A percentile compares a stretch with the other conserved stretches of the same genome.
Evolutionary conservation across 2,797 vertebrate species (phyloP).

Genomic region (Petrocephalus schoutedeni): DNA sequence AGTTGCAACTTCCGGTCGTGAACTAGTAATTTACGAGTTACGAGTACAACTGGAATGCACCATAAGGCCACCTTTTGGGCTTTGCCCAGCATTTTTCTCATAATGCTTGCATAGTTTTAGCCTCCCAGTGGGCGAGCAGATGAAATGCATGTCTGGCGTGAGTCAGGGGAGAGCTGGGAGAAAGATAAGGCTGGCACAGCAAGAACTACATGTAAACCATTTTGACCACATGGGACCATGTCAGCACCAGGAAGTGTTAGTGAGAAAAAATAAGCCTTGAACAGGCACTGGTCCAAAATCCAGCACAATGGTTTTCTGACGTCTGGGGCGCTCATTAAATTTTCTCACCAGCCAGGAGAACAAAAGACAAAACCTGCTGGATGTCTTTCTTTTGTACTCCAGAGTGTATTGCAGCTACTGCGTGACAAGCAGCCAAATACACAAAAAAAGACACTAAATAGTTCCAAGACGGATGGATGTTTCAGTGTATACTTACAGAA

Average conservation of each 20-base stretch:
- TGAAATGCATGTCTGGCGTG: neutral
- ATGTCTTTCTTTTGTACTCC: neutral
- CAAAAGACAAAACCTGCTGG: neutral
- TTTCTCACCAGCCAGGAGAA: neutral
- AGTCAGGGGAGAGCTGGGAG: neutral
- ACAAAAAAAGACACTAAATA: neutral
- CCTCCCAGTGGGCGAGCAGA: neutral
- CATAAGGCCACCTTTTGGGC: no score
- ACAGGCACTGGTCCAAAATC: neutral
- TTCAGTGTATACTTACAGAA: neutral
- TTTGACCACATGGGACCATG: neutral
- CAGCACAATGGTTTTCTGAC: neutral
- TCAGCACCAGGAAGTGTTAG: neutral
- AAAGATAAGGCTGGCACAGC: neutral
- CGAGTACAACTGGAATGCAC: no score
- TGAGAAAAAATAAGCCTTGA: neutral
- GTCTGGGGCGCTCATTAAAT: slow-evolving; percentile 6
- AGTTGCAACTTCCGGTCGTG: no score
- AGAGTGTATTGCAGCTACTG: neutral
- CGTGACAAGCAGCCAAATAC: neutral
- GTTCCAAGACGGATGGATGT: neutral
- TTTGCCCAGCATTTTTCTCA: neutral
- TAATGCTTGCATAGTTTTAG: neutral
- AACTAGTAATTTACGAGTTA: no score
- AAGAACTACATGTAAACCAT: neutral